Evolutionary conservation across 2,888 invertebrate species (phyloP).

Genomic region (Psococerastis gibbosa): DNA sequence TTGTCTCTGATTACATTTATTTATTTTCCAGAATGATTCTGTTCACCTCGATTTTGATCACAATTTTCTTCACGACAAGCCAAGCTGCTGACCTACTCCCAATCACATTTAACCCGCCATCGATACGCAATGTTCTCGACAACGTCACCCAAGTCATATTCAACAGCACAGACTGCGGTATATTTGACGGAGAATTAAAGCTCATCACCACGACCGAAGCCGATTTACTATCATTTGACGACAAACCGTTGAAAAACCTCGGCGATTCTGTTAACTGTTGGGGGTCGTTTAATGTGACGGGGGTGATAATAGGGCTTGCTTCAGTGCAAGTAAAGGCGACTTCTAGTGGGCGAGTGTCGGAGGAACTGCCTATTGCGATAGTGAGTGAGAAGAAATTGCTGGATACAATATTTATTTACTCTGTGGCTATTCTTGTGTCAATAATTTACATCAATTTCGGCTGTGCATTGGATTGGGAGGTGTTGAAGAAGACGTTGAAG

Average conservation of each 20-base stretch:
- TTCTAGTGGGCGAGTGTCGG: neutral
- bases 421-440: conserved; percentile 54
- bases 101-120: conserved; percentile 26
- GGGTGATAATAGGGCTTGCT: conserved; percentile 31
- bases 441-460: conserved; percentile 82
- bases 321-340: conserved; percentile 8
- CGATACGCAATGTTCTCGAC: conserved; percentile 30
- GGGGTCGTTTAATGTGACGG: conserved; percentile 27
- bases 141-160: conserved; percentile 26
- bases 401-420: conserved; percentile 52
- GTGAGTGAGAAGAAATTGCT: conserved; percentile 40
- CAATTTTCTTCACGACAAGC: too few species aligned
- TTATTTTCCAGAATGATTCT: too few species aligned
- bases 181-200: neutral
- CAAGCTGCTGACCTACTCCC: conserved; percentile 18
- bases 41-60: too few species aligned
- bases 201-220: neutral
- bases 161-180: neutral
- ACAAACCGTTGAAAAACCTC: conserved; percentile 1
- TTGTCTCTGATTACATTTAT: too few species aligned
- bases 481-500: conserved; percentile 42
- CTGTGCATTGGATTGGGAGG: conserved; percentile 61
- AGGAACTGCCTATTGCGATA: conserved; percentile 32
- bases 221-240: neutral
- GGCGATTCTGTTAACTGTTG: conserved; percentile 21